These are phyloP conservation scores for Archocentrus centrarchus DNA, from an alignment of 2,113 vertebrate species.

Conservation along the genomic window DNA sequence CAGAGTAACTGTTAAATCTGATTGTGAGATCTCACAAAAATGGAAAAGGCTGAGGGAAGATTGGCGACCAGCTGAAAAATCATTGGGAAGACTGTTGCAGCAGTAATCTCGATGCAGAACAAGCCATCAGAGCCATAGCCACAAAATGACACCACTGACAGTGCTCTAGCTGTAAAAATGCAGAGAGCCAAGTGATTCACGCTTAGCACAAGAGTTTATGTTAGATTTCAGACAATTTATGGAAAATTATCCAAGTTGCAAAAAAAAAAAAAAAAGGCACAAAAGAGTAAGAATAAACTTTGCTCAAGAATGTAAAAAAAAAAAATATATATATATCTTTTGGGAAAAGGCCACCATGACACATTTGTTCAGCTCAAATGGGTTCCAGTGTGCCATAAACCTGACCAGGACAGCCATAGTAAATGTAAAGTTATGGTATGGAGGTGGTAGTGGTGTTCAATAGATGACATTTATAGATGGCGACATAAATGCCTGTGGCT, in stretches of 20 bases:
- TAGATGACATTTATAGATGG: not conserved
- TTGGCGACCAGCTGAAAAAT: not conserved
- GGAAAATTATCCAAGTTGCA: not conserved
- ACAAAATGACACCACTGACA: not conserved
- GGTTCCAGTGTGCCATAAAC: not conserved
- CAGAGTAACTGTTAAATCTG: not conserved
- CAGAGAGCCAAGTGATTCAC: not conserved
- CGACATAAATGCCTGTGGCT: not conserved
- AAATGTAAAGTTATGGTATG: not conserved
- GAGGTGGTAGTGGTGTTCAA: not conserved
- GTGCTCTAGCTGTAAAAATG: not conserved
- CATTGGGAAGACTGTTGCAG: constrained; percentile 1
- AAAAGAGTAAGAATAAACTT: not conserved
- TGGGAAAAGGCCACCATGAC: not conserved
- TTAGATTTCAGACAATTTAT: not conserved
- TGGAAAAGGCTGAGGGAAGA: not conserved
- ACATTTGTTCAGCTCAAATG: not conserved
- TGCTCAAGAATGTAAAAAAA: not conserved
- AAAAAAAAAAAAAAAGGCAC: not conserved
- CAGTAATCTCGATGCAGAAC: not conserved
- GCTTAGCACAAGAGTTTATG: not conserved
- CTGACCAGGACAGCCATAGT: not conserved
- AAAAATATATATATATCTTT: not conserved
- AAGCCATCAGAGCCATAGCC: not conserved
- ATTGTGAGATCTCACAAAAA: not conserved